Conservation (phyloP, 2,113 vertebrate species). For the Eurystomus gularis region DNA sequence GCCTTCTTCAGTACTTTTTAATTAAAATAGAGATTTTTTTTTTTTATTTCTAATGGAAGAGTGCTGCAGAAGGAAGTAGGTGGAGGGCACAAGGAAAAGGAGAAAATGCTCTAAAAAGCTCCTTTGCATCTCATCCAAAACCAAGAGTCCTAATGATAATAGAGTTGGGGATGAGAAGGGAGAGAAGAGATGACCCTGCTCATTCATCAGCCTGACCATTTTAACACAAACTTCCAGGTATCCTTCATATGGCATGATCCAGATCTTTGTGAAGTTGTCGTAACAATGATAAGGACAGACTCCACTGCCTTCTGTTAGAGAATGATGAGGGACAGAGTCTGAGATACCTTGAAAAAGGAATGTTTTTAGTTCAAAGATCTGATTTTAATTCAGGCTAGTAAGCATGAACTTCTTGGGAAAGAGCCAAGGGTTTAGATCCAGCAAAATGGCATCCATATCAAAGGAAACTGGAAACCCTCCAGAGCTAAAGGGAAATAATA, state of each 20-base stretch:
- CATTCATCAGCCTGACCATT: neutral
- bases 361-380: neutral
- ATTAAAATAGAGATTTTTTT: slow-evolving; percentile 30
- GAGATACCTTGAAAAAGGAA: neutral
- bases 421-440: neutral
- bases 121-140: neutral
- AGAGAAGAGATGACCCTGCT: neutral
- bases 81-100: neutral
- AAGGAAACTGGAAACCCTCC: neutral
- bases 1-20: slow-evolving; percentile 18
- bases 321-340: neutral
- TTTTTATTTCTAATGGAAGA: neutral
- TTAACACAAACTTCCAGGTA: neutral
- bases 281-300: neutral
- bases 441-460: neutral
- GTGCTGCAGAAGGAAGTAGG: neutral
- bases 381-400: neutral
- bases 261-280: neutral
- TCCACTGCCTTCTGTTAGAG: neutral
- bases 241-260: neutral
- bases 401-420: neutral
- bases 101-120: neutral
- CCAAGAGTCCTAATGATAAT: neutral
- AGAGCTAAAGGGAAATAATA: neutral
- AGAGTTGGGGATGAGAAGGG: neutral